Base-by-base conservation (phyloP, 1,140 invertebrate species). In the Neotoxoptera formosana region DNA sequence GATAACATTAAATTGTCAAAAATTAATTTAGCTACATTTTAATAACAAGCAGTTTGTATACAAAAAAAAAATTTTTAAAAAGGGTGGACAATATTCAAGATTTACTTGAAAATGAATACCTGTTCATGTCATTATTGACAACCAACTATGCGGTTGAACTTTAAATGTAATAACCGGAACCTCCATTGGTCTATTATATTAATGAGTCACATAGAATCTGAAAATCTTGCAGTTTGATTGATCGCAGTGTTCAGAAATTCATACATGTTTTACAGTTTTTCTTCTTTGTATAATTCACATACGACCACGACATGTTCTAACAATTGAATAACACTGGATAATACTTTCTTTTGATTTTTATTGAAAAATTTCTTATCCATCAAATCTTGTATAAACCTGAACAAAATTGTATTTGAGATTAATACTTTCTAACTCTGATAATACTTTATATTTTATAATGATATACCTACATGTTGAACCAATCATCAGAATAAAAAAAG, bases 361-460 rank as follows among this genome's bases (percentile, higher is more conserved):
- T 48, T 83, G n/a, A 92, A 92, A 53, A 36, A 92, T 21, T 84
- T 56, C 51, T 51, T 84, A 92, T 83, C 45, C 0, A 92, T 48
- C 20, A 92, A 1, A 53, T 92, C 76, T 84, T 92, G 91, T 8
- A 92, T 48, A 84, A 92, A 92, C 91, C 91, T 92, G 14, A 25
- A 92, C 30, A 67, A 67, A 67, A n/a, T 67, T n/a, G 4, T 67
- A n/a, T n/a, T n/a, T n/a, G n/a, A n/a, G n/a, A n/a, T n/a, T n/a
- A n/a, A n/a, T n/a, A n/a, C n/a, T n/a, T n/a, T n/a, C n/a, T n/a
- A n/a, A n/a, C n/a, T n/a, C n/a, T n/a, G n/a, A n/a, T n/a, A n/a
- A n/a, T n/a, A n/a, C n/a, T n/a, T n/a, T n/a, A n/a, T n/a, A n/a
- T n/a, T n/a, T n/a, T n/a, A n/a, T n/a, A n/a, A n/a, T n/a, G n/a